phyloP scores from a whole-genome alignment of 2,113 vertebrate genomes.

The Caracal caracal region DNA sequence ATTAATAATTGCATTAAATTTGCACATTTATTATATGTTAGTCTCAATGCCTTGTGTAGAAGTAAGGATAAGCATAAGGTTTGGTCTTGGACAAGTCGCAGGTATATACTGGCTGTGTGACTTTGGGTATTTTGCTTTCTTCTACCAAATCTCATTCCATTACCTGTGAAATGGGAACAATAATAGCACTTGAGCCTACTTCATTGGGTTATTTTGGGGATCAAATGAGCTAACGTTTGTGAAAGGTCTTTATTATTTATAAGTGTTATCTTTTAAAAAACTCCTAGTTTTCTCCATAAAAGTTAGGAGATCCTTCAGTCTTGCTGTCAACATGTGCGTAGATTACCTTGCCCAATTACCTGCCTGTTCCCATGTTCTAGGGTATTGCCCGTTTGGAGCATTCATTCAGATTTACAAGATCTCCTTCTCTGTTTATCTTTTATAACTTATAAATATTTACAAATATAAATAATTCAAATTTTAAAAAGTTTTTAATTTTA shows the following conservation, averaged over 20 bases:
- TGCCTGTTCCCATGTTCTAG: not conserved
- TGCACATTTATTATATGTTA: not conserved
- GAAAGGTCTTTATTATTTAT: not conserved
- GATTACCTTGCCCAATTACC: not conserved
- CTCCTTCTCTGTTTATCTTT: not conserved
- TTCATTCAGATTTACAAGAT: not conserved
- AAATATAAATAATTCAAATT: not conserved
- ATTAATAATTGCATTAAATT: not conserved
- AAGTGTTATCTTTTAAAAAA: not conserved
- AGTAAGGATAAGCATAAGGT: not conserved
- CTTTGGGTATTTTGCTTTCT: not conserved
- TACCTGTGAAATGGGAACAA: not conserved
- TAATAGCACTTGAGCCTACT: not conserved
- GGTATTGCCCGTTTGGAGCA: not conserved
- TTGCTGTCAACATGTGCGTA: not conserved
- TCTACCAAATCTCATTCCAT: not conserved
- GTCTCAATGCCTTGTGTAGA: not conserved
- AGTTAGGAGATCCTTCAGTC: not conserved
- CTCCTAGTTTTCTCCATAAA: not conserved
- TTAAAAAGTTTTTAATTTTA: not conserved
- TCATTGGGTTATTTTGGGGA: not conserved
- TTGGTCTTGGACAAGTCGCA: not conserved
- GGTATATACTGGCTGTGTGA: not conserved
- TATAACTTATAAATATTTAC: constrained; percentile 16
- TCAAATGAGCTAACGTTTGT: not conserved